Conservation (phyloP, 2,888 invertebrate genomes). For the Lasiommata megera region DNA sequence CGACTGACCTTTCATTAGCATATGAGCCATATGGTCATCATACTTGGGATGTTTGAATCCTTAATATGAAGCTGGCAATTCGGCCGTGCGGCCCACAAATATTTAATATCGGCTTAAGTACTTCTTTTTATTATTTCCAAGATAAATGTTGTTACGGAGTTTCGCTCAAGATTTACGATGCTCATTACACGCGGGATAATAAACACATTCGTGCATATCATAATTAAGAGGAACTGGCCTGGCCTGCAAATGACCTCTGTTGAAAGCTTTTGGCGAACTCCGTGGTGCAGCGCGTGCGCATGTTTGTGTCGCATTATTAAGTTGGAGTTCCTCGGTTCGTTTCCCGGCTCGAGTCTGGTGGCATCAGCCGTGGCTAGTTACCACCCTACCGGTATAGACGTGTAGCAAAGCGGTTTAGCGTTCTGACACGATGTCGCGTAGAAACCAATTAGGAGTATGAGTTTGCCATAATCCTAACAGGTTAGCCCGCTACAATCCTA, state of each 20-base stretch:
- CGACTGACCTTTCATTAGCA: slow-evolving; percentile 4
- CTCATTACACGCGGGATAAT: slow-evolving; percentile 17
- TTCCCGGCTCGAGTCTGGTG: no score
- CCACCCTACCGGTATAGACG: no score
- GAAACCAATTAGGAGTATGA: no score
- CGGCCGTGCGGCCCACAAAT: slow-evolving; percentile 4
- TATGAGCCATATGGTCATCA: slow-evolving; percentile 10
- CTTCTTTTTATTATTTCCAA: slow-evolving; percentile 20
- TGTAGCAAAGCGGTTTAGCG: no score
- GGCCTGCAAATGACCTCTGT: neutral
- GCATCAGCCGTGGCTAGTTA: no score
- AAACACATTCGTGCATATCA: slow-evolving; percentile 12
- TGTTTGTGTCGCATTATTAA: no score
- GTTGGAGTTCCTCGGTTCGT: no score
- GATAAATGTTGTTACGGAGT: slow-evolving; percentile 11
- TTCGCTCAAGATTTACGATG: slow-evolving; percentile 19
- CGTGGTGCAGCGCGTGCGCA: no score
- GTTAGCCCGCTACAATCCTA: no score
- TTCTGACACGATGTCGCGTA: no score
- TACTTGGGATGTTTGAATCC: slow-evolving; percentile 12
- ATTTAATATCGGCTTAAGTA: slow-evolving; percentile 14
- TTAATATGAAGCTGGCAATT: slow-evolving; percentile 6
- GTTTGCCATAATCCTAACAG: no score
- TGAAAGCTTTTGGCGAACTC: neutral
- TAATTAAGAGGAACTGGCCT: neutral